Percentiles rank a stretch among this genome's conserved stretches.
phyloP scores from a whole-genome alignment of 2,113 vertebrate species.

The Gymnobelideus leadbeateri region DNA sequence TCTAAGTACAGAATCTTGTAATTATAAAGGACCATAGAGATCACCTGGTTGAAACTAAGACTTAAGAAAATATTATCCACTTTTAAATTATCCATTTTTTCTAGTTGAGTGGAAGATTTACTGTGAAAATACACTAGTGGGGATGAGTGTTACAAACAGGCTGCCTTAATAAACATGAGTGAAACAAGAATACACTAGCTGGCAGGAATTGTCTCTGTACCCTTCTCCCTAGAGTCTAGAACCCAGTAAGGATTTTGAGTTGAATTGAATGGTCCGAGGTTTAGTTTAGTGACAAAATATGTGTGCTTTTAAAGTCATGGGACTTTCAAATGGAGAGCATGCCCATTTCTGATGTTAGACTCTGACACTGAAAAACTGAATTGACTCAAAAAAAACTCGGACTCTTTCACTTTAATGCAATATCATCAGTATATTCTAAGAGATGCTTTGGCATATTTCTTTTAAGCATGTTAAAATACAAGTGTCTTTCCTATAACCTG shows the following conservation, averaged over 20 bases:
- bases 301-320: neutral
- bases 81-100: neutral
- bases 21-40: neutral
- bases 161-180: neutral
- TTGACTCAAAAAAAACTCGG: neutral
- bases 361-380: neutral
- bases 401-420: neutral
- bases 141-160: too few species aligned
- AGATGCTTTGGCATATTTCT: conserved; percentile 41
- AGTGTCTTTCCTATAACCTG: conserved; percentile 34
- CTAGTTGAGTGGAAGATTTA: too few species aligned
- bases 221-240: neutral
- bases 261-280: neutral
- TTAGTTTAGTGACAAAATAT: neutral
- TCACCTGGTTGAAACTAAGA: neutral
- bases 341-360: neutral
- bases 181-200: neutral
- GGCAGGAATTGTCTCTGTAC: neutral
- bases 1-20: neutral
- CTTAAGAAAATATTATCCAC: neutral
- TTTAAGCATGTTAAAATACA: conserved; percentile 38
- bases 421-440: conserved; percentile 23
- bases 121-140: neutral
- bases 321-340: neutral
- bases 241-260: neutral